These are phyloP conservation scores for Smithornis capensis DNA, from an alignment of 2,113 vertebrate genomes.

Conservation along the genomic window DNA sequence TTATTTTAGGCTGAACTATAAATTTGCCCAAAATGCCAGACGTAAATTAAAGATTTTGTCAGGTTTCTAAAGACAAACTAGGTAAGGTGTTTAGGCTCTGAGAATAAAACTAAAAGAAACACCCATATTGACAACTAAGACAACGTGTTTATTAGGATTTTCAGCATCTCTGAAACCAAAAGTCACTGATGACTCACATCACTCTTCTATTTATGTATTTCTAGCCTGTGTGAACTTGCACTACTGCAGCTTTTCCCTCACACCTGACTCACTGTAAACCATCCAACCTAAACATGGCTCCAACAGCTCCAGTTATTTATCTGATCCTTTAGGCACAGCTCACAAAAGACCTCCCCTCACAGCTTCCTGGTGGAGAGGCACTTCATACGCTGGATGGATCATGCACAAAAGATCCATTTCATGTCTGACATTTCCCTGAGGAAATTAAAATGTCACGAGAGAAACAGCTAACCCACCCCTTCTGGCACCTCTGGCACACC, in stretches of 20 bases:
- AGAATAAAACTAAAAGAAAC: neutral
- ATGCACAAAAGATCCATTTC: neutral
- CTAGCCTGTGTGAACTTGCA: neutral
- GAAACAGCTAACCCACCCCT: neutral
- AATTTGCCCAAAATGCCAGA: neutral
- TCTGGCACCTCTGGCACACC: neutral
- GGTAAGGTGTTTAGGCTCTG: neutral
- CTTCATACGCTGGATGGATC: neutral
- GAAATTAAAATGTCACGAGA: neutral
- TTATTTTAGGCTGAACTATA: neutral
- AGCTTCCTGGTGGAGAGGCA: neutral
- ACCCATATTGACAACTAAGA: neutral
- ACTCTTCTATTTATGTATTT: neutral
- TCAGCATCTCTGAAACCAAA: neutral
- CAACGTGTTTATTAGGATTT: neutral
- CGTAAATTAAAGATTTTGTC: neutral
- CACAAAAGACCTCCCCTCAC: neutral
- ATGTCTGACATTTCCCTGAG: neutral
- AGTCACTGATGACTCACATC: neutral
- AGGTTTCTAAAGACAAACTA: neutral
- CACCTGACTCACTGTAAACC: neutral
- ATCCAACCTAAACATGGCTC: neutral
- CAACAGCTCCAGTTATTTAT: neutral
- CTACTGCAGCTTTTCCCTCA: neutral
- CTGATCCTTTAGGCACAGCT: neutral